These are phyloP conservation scores for Morus bassanus DNA, from an alignment of 2,797 vertebrate genomes.

Conservation along the genomic window DNA sequence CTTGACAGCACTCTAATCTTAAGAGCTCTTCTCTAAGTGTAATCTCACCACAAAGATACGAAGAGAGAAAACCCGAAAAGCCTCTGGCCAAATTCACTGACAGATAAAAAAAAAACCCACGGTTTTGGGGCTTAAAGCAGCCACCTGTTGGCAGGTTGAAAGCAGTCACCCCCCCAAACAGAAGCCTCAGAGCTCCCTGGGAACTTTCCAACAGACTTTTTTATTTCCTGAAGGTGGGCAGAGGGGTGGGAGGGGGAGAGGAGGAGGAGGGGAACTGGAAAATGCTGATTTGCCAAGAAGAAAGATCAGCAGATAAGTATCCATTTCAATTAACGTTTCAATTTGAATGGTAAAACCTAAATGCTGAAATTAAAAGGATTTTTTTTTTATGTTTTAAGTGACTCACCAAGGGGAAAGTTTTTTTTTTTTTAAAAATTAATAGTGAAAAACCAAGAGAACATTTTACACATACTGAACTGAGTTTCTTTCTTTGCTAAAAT, in stretches of 20 bases:
- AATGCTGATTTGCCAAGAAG: background rate
- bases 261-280: background rate
- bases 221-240: background rate
- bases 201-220: background rate
- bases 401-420: background rate
- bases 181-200: background rate
- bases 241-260: background rate
- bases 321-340: background rate
- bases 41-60: background rate
- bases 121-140: background rate
- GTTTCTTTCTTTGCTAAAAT: background rate
- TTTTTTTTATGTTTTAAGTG: background rate
- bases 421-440: background rate
- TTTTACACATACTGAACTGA: background rate
- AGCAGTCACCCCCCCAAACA: rapidly evolving
- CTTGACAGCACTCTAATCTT: background rate
- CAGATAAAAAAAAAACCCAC: background rate
- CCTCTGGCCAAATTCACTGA: background rate
- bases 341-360: background rate
- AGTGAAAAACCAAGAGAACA: background rate
- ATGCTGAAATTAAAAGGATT: background rate
- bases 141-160: background rate
- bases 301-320: background rate
- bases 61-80: background rate
- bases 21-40: background rate